Evolutionary conservation across 2,888 invertebrate species (phyloP).

Genomic region (Drosophila helvetica): DNA sequence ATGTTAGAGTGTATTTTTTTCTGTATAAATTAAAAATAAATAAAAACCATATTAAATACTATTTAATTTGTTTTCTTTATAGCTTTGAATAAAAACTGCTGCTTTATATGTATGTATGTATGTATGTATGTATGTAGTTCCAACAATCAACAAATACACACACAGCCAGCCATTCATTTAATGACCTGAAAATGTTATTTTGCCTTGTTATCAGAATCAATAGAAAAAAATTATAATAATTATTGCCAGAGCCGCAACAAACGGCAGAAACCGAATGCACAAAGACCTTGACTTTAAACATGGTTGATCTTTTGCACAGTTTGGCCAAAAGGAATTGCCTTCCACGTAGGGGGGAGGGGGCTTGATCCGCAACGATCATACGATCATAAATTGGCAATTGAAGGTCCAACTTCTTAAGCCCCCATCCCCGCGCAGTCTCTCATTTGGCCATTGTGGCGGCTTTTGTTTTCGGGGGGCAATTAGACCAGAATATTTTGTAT

Average conservation of each 20-base stretch:
- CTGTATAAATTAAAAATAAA: background rate
- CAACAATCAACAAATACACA: conserved; percentile 10
- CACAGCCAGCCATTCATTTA: conserved; percentile 1
- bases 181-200: conserved; percentile 14
- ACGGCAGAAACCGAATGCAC: conserved; percentile 16
- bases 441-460: conserved; percentile 39
- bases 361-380: conserved; percentile 31
- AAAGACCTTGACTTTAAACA: conserved; percentile 50
- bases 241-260: conserved; percentile 40
- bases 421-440: conserved; percentile 12
- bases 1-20: too few species aligned
- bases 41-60: conserved; percentile 12
- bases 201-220: conserved; percentile 39
- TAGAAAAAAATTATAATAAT: conserved; percentile 57
- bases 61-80: conserved; percentile 9
- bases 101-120: conserved; percentile 1
- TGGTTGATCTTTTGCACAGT: conserved; percentile 41
- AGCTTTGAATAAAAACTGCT: background rate
- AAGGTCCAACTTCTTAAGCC: conserved; percentile 47
- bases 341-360: background rate
- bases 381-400: conserved; percentile 52
- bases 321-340: conserved; percentile 17
- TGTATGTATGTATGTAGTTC: conserved; percentile 1
- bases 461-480: conserved; percentile 53
- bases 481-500: conserved; percentile 51